These are phyloP conservation scores for Pegoplata infirma DNA, from an alignment of 2,888 invertebrate species.

Conservation along the genomic window DNA sequence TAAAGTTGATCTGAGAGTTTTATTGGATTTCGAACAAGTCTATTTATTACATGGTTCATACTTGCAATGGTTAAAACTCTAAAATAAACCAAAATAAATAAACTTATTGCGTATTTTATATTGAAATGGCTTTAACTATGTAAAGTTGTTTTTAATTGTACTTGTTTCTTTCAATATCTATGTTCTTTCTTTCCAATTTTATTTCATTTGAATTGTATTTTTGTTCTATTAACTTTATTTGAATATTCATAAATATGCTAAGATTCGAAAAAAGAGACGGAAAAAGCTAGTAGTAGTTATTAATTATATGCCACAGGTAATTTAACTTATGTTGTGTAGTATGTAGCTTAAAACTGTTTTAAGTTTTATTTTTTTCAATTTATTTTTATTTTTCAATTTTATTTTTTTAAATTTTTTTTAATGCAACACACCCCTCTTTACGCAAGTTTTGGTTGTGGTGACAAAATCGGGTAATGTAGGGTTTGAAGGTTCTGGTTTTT, in stretches of 20 bases:
- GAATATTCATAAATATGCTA: slow-evolving; percentile 66
- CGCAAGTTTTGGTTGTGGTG: too few relatives aligned
- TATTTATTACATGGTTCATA: too few relatives aligned
- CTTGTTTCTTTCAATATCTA: slow-evolving; percentile 1
- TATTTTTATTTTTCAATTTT: background rate
- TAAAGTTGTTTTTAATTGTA: slow-evolving; percentile 28
- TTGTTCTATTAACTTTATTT: slow-evolving; percentile 66
- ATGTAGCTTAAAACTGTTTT: background rate
- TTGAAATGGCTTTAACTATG: slow-evolving; percentile 25
- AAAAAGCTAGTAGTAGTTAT: slow-evolving; percentile 78
- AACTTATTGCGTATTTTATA: background rate
- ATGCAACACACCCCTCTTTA: too few relatives aligned
- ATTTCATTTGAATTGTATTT: slow-evolving; percentile 33
- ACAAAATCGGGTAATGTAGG: too few relatives aligned
- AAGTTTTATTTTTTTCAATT: background rate
- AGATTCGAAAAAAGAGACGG: slow-evolving; percentile 78
- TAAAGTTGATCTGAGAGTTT: too few relatives aligned
- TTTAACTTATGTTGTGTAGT: slow-evolving; percentile 62
- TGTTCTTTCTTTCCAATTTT: slow-evolving; percentile 25
- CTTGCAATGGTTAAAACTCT: background rate
- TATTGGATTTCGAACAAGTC: too few relatives aligned
- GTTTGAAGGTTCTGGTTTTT: too few relatives aligned
- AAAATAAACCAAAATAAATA: background rate
- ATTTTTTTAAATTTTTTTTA: too few relatives aligned
- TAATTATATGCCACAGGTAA: slow-evolving; percentile 77